phyloP scores from a whole-genome alignment of 37 sponge, comb jelly and placozoan genomes.

The Halichondria panicea region DNA sequence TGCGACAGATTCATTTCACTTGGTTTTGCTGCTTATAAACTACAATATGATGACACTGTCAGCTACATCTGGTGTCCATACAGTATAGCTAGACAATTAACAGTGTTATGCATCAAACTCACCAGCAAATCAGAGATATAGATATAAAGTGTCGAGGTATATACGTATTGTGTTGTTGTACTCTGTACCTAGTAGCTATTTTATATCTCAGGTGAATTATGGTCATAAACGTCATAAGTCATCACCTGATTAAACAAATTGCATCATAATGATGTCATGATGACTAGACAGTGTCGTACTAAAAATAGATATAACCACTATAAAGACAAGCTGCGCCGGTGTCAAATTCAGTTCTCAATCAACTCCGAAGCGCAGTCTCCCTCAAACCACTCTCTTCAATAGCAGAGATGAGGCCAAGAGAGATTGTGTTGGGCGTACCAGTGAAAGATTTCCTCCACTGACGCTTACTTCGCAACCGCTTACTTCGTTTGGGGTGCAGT shows the following conservation, averaged over 20 bases:
- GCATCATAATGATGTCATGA: conserved; percentile 4
- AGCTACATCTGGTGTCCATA: neutral
- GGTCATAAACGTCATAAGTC: too few relatives aligned
- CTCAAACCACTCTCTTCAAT: neutral
- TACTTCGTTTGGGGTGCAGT: conserved; percentile 75
- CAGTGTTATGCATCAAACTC: neutral
- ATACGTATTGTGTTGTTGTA: too few relatives aligned
- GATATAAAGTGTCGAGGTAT: too few relatives aligned
- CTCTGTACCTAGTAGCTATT: too few relatives aligned
- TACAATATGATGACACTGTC: neutral
- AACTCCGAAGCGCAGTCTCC: neutral
- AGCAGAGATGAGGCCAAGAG: conserved; percentile 8
- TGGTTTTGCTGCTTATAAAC: neutral
- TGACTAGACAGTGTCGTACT: neutral
- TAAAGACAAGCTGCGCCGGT: neutral
- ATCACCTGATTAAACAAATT: too few relatives aligned
- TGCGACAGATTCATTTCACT: conserved; percentile 71
- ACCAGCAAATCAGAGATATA: too few relatives aligned
- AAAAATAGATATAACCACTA: neutral
- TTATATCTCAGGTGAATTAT: too few relatives aligned
- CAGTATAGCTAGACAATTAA: neutral
- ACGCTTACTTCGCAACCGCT: conserved; percentile 28
- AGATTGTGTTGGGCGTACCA: conserved; percentile 38
- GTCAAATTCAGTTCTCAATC: neutral
- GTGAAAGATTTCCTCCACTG: conserved; percentile 38